These are phyloP conservation scores for Napeogenes inachia DNA, from an alignment of 2,888 invertebrate species.

Conservation along the genomic window DNA sequence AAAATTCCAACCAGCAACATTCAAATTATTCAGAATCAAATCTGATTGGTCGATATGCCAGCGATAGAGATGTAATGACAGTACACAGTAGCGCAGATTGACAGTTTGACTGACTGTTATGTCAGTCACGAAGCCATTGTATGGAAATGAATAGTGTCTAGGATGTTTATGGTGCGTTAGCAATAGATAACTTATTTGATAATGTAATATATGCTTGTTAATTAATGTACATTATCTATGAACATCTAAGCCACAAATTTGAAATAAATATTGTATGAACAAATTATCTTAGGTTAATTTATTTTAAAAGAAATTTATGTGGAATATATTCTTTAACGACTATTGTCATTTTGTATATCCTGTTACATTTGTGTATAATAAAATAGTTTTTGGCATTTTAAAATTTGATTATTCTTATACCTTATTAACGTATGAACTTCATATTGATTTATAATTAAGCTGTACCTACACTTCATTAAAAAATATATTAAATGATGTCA, in stretches of 20 bases:
- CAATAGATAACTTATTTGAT: conserved; percentile 2
- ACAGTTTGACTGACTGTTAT: conserved; percentile 34
- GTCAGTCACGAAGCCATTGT: conserved; percentile 35
- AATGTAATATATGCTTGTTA: not conserved
- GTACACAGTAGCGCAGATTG: conserved; percentile 40
- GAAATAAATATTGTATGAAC: too few species aligned
- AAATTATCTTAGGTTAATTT: too few species aligned
- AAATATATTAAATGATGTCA: too few species aligned
- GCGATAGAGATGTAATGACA: conserved; percentile 23
- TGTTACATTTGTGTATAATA: too few species aligned
- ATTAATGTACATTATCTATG: not conserved
- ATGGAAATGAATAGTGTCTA: conserved; percentile 33
- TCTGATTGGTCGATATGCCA: not conserved
- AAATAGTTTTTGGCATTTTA: too few species aligned
- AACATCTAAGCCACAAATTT: not conserved
- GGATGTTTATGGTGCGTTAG: conserved; percentile 8
- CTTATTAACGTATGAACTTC: too few species aligned
- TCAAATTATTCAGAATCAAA: conserved; percentile 5
- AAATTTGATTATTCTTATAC: too few species aligned
- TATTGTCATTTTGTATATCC: too few species aligned
- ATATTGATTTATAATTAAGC: too few species aligned
- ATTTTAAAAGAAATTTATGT: too few species aligned
- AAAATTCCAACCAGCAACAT: not conserved
- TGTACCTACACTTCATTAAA: too few species aligned
- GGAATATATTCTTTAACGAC: too few species aligned